Evolutionary conservation across 2,797 vertebrate genomes (phyloP).

Genomic region (Schizothorax lantsangensis): DNA sequence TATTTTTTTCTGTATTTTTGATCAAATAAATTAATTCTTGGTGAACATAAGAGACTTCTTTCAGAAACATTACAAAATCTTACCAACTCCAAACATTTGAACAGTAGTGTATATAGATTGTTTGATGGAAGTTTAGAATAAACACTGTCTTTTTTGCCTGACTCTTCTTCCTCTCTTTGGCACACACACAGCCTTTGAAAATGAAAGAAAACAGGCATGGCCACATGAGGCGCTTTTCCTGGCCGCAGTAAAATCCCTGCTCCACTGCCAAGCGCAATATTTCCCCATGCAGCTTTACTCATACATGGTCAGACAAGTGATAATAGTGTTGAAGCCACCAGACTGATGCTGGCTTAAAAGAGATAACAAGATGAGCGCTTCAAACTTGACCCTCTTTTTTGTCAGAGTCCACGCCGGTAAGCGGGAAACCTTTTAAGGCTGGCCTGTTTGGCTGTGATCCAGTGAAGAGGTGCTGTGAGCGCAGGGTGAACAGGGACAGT

Average conservation of each 20-base stretch:
- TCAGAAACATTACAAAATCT: neutral
- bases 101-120: neutral
- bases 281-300: slow-evolving; percentile 45
- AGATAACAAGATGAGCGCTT: slow-evolving; percentile 65
- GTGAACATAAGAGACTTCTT: neutral
- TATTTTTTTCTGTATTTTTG: neutral
- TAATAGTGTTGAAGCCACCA: slow-evolving; percentile 57
- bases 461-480: slow-evolving; percentile 61
- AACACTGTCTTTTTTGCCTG: neutral
- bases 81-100: neutral
- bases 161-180: slow-evolving; percentile 4
- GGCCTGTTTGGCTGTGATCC: slow-evolving; percentile 64
- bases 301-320: slow-evolving; percentile 45
- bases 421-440: slow-evolving; percentile 30
- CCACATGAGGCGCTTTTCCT: slow-evolving; percentile 47
- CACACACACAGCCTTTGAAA: slow-evolving; percentile 23
- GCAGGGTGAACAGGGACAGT: slow-evolving; percentile 57
- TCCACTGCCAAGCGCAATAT: slow-evolving; percentile 60
- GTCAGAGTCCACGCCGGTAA: neutral
- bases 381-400: slow-evolving; percentile 25
- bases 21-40: neutral
- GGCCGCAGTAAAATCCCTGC: slow-evolving; percentile 14
- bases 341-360: slow-evolving; percentile 55
- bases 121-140: neutral
- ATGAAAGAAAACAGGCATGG: slow-evolving; percentile 40